Base-by-base conservation (phyloP, 23 tunicate species). In the Ascidia mentula region DNA sequence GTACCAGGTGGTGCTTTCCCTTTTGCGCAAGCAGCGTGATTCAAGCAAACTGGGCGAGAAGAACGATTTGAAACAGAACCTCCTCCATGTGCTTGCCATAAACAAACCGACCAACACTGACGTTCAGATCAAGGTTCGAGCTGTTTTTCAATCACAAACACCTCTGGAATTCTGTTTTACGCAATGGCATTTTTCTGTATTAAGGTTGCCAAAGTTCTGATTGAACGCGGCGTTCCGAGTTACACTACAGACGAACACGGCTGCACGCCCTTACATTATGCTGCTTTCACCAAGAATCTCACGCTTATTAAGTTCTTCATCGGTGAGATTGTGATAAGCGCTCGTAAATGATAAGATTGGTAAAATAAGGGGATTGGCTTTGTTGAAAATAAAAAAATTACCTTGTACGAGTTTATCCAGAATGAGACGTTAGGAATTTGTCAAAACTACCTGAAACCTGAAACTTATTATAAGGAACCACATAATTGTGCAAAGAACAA, bases 231-330 rank as follows among this genome's bases (percentile, higher is more conserved):
- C 28, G 96, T 96, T 26, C 87, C 92, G 6, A 79, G 85, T 69
- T 88, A 91, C 79, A 85, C 92, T 22, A 91, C 99, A 18, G 99
- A 96, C 77, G 92, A 89, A 17, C 73, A 76, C 32, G 94, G 91
- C 40, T 91, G 96, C 82, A 91, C 99, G 0, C 95, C 99, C 0
- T 74, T 96, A 31, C 99, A 96, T 73, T 96, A 96, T 46, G 97
- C 99, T 32, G 99, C 99, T 65, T 96, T 87, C 86, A 90, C 96
- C 30, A 96, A 96, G 77, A 91, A 87, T 46, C 85, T 79, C 35
- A 78, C 82, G 22, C 90, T 96, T 36, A 93, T 96, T 89, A 84
- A 91, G 79, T 87, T 86, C 39, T 87, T 96, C 80, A 84, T 88
- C 28, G 92, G 99, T 93, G 37, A 72, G 79, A 18, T 79, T n/a